Conservation (phyloP, 37 sponge, comb jelly and placozoan genomes). For the Spongilla lacustris region DNA sequence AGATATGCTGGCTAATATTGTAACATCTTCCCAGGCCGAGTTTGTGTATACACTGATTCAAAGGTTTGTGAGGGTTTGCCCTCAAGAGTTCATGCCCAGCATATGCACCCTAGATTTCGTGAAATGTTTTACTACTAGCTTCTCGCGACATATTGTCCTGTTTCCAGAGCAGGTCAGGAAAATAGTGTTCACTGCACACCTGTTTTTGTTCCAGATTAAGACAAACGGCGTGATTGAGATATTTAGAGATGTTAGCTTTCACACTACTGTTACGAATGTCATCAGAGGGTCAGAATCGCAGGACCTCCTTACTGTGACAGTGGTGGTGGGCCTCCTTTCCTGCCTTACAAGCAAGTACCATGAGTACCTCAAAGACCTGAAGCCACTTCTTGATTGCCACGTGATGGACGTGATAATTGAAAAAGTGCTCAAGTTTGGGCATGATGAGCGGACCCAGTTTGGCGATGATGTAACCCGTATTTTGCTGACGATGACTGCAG, state of each 20-base stretch:
- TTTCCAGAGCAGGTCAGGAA: conserved; percentile 14
- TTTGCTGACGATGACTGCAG: conserved; percentile 70
- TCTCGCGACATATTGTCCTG: conserved; percentile 26
- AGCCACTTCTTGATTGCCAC: conserved; percentile 22
- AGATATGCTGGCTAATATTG: conserved; percentile 31
- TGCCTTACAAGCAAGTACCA: conserved; percentile 36
- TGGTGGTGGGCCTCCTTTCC: conserved; percentile 29
- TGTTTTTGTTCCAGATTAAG: conserved; percentile 40
- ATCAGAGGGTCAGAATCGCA: background rate
- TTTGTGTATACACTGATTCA: conserved; percentile 40
- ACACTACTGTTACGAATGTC: conserved; percentile 27
- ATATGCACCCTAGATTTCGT: conserved; percentile 39
- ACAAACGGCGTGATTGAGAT: conserved; percentile 28
- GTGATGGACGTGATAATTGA: conserved; percentile 11
- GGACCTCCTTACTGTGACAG: background rate
- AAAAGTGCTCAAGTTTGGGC: conserved; percentile 15
- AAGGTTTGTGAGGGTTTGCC: conserved; percentile 28
- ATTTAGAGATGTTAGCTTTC: conserved; percentile 29
- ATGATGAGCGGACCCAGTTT: conserved; percentile 7
- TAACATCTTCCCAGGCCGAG: conserved; percentile 17
- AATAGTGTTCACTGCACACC: conserved; percentile 33
- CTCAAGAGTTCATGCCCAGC: background rate
- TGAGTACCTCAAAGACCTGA: conserved; percentile 32
- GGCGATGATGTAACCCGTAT: conserved; percentile 70
- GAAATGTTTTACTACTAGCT: conserved; percentile 22